phyloP scores from a whole-genome alignment of 1,140 invertebrate genomes.

The Rhagoletis zephyria region DNA sequence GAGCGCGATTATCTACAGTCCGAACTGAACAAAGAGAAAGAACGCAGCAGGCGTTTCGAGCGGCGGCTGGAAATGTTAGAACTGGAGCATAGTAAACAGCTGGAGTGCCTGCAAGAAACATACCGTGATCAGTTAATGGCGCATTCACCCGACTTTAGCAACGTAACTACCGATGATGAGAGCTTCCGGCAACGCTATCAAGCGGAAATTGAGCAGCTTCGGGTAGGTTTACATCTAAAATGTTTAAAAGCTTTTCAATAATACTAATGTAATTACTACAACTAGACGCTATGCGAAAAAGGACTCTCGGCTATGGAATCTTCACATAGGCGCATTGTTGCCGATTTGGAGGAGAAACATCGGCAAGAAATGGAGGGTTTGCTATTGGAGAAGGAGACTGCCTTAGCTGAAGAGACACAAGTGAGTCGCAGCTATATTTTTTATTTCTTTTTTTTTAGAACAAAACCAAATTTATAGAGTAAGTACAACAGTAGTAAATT shows the following conservation, averaged over 20 bases:
- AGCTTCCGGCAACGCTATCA: constrained; percentile 85
- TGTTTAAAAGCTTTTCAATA: background rate
- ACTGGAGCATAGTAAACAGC: constrained; percentile 84
- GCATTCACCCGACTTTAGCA: constrained; percentile 61
- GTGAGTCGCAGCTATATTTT: constrained; percentile 56
- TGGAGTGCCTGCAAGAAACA: constrained; percentile 81
- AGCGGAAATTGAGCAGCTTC: constrained; percentile 88
- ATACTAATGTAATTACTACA: background rate
- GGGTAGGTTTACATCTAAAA: constrained; percentile 73
- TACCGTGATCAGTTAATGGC: constrained; percentile 77
- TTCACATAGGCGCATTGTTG: constrained; percentile 87
- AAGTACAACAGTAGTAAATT: background rate
- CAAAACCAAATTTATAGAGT: background rate
- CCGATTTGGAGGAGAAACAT: constrained; percentile 89
- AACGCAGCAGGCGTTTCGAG: constrained; percentile 80
- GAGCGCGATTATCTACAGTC: constrained; percentile 72
- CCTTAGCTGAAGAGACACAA: constrained; percentile 90
- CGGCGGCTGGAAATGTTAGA: constrained; percentile 81
- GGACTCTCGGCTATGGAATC: constrained; percentile 90
- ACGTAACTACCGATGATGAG: constrained; percentile 76
- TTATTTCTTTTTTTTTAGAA: background rate
- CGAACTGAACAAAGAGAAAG: constrained; percentile 75
- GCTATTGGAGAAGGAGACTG: constrained; percentile 87
- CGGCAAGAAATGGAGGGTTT: constrained; percentile 78
- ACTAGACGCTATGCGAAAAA: constrained; percentile 85